A percentile compares a stretch with the other conserved stretches of the same genome.
These are phyloP conservation scores for Coptotermes formosanus DNA, from an alignment of 1,140 invertebrate genomes.

Conservation along the genomic window DNA sequence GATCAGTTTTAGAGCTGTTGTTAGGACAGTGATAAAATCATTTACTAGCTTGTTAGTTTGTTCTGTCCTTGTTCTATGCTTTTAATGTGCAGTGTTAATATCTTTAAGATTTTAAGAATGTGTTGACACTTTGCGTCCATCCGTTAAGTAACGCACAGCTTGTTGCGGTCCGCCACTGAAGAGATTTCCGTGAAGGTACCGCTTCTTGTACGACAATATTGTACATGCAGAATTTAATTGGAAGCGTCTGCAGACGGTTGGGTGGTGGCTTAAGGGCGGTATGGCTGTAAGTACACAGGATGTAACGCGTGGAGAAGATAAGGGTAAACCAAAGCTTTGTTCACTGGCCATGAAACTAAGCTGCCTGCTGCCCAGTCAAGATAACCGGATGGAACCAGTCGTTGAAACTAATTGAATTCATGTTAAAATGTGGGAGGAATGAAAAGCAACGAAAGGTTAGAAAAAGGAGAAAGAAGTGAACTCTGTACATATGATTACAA, in stretches of 20 bases:
- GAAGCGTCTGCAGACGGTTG: neutral
- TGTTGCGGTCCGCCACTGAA: neutral
- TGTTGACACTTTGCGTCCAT: too few species aligned
- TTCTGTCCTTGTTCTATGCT: too few species aligned
- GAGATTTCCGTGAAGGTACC: neutral
- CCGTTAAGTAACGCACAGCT: too few species aligned
- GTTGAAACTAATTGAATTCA: constrained; percentile 8
- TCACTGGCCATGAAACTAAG: neutral
- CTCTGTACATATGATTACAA: too few species aligned
- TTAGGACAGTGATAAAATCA: too few species aligned
- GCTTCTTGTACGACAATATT: neutral
- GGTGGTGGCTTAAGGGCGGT: neutral
- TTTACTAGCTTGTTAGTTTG: too few species aligned
- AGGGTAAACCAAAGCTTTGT: neutral
- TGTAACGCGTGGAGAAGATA: neutral
- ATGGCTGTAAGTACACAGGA: neutral
- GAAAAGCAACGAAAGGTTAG: neutral
- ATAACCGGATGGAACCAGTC: constrained; percentile 13
- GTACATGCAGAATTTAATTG: constrained; percentile 9
- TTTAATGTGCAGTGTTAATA: too few species aligned
- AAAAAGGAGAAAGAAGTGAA: neutral
- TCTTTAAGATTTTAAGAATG: too few species aligned
- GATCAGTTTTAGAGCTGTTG: too few species aligned
- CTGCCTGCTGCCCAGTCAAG: neutral
- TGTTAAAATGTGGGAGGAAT: neutral